Base-by-base conservation (phyloP, 1,140 invertebrate species). In the Drosophila pseudoananassae region DNA sequence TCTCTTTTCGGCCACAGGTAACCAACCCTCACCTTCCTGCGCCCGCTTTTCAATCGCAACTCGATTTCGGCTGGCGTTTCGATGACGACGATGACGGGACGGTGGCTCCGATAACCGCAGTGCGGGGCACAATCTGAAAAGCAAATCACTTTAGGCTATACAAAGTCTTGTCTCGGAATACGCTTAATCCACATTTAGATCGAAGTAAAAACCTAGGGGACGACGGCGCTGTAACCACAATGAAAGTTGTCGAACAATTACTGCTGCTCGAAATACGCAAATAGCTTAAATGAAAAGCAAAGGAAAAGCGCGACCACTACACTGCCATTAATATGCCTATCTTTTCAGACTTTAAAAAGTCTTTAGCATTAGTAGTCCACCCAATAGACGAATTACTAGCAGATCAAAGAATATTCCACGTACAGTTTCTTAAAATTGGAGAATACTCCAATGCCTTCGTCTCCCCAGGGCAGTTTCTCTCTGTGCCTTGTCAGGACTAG, bases 211-310 rank as follows among this genome's bases (percentile, higher is more conserved):
- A 20, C 33, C 33, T 4, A 36, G 10, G 12, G 12, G 10, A 49
- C 33, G 12, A n/a, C 17, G 17, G n/a, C 38, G 20, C 38, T 14
- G 10, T 40, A n/a, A n/a, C 74, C 63, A 59, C 79, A 70, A 88
- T 83, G 83, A 88, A 88, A 89, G 83, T 88, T 60, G 52, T 50
- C 38, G 54, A 78, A 64, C 74, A 80, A 87, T 85, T 85, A 81
- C 74, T 58, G 82, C 82, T 85, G 82, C 77, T 58, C 82, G 83
- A 78, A 88, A 87, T 87, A 87, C 83, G 83, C 78, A 88, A 88
- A 88, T 88, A 76, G 76, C 79, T 88, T 88, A 70, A 65, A 83
- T 83, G 73, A 69, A 83, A 76, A 83, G 51, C 63, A 52, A 68
- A 47, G 27, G 50, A 68, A 69, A 69, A 36, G 53, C 38, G n/a